Base-by-base conservation (phyloP, 2,113 vertebrate species). In the Chaenogobius annularis region DNA sequence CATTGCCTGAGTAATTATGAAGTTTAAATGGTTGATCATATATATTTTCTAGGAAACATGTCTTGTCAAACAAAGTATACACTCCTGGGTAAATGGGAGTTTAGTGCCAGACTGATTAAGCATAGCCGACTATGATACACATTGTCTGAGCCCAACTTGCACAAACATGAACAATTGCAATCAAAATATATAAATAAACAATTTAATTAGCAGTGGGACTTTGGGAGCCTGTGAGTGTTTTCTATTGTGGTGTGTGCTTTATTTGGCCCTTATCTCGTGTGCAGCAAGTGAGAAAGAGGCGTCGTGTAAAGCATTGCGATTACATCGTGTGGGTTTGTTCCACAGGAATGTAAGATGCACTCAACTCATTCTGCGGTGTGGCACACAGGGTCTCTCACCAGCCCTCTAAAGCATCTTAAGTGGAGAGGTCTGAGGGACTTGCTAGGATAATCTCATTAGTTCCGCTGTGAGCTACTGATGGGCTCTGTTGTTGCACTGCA, bases 271-370 rank as follows among this genome's bases (percentile, higher is more conserved):
- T 93, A 93, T 93, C 93, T 91, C 14, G 77, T 67, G 77, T 74
- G 85, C 84, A 89, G 88, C 80, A 66, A 90, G 85, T 19, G 89
- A 86, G 83, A 88, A 91, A 85, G 84, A 79, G 84, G 83, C 83
- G n/a, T 91, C 76, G 66, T 94, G 92, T 93, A 93, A 58, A 92
- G 92, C 87, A 63, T 91, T 72, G 67, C 80, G 93, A 94, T 94
- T 93, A 94, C 92, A 94, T 92, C 91, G 89, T 92, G 89, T 83
- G 86, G 88, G 89, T 92, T 93, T 93, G 92, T 93, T 92, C 89
- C 85, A 74, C 86, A 86, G 89, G 86, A 93, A 93, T 89, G 87
- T 88, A 88, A 92, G 84, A 90, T 84, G 84, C 83, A 72, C 90
- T 82, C 87, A 65, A 87, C 88, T 91, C 88, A 85, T 81, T 88